Conservation (phyloP, 2,888 invertebrate genomes). For the Pterostichus madidus region DNA sequence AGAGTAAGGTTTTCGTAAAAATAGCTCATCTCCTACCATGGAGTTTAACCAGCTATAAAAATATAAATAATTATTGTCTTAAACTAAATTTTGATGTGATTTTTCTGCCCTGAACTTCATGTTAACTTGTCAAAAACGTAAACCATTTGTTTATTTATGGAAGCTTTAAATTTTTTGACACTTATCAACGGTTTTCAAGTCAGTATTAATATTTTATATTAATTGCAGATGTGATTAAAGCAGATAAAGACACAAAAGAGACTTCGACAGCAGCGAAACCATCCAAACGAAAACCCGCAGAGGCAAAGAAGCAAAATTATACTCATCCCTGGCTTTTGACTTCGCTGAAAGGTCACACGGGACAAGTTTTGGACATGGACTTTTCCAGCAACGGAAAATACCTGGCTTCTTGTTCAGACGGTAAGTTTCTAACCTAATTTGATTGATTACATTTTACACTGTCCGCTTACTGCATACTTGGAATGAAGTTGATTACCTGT, state of each 20-base stretch:
- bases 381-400: constrained; percentile 93
- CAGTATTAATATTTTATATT: constrained; percentile 36
- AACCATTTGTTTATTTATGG: constrained; percentile 55
- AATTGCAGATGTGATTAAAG: constrained; percentile 61
- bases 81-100: not conserved
- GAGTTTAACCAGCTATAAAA: constrained; percentile 53
- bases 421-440: constrained; percentile 79
- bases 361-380: constrained; percentile 86
- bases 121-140: constrained; percentile 47
- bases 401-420: constrained; percentile 90
- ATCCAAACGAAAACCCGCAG: constrained; percentile 69
- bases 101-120: not conserved
- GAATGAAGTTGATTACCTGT: not conserved
- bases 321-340: constrained; percentile 90
- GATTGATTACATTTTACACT: constrained; percentile 1
- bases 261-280: constrained; percentile 13
- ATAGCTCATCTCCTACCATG: constrained; percentile 51
- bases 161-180: constrained; percentile 47
- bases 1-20: constrained; percentile 53
- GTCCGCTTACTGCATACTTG: constrained; percentile 53
- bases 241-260: constrained; percentile 31
- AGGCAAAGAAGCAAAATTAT: constrained; percentile 78
- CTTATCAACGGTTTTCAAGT: constrained; percentile 18
- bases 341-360: constrained; percentile 90
- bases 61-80: constrained; percentile 29